These are phyloP conservation scores for Mythimna impura DNA, from an alignment of 2,888 invertebrate genomes.

Conservation along the genomic window DNA sequence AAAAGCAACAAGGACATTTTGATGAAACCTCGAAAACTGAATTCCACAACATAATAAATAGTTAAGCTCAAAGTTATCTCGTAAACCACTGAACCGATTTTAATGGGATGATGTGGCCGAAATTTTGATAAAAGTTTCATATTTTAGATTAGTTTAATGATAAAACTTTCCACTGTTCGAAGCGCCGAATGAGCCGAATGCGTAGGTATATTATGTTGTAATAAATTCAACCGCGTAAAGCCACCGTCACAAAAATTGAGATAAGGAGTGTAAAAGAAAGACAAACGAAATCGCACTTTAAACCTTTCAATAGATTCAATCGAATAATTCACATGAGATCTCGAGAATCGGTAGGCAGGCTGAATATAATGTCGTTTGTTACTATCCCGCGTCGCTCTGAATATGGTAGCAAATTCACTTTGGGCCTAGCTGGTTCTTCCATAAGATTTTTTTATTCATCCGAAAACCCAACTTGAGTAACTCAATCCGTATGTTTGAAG, in stretches of 20 bases:
- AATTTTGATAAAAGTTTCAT: conserved; percentile 28
- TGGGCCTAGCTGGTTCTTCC: conserved; percentile 16
- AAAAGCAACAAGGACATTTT: conserved; percentile 14
- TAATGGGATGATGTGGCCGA: conserved; percentile 35
- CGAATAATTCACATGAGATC: conserved; percentile 41
- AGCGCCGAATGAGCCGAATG: conserved; percentile 9
- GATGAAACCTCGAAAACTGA: conserved; percentile 2
- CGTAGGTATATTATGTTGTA: neutral
- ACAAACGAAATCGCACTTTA: conserved; percentile 34
- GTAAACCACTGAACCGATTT: conserved; percentile 35
- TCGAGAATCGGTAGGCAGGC: conserved; percentile 48
- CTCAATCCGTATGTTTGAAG: conserved; percentile 58
- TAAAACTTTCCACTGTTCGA: conserved; percentile 32
- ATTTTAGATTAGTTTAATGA: conserved; percentile 38
- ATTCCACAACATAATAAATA: conserved; percentile 20
- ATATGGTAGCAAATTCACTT: conserved; percentile 40
- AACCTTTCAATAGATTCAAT: conserved; percentile 50
- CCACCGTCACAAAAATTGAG: conserved; percentile 9
- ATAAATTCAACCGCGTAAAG: conserved; percentile 24
- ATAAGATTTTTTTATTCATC: conserved; percentile 41
- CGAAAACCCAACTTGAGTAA: conserved; percentile 55
- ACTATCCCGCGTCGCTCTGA: conserved; percentile 19
- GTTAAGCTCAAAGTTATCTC: conserved; percentile 30
- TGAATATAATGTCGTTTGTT: conserved; percentile 54
- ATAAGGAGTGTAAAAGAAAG: conserved; percentile 15